These are phyloP conservation scores for Drosophila bunnanda DNA, from an alignment of 2,888 invertebrate species.

Conservation along the genomic window DNA sequence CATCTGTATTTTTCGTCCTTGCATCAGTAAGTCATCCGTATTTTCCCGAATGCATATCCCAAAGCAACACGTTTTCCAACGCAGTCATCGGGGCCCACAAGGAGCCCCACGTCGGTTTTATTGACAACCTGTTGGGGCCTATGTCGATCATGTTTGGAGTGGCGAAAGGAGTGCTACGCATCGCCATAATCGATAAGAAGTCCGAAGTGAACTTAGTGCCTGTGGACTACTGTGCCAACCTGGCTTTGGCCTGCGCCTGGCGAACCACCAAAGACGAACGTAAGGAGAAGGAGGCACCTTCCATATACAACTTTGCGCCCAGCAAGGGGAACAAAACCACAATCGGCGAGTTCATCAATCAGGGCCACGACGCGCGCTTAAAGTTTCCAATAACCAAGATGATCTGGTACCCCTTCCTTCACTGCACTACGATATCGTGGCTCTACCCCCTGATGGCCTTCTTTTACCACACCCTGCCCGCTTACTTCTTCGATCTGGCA, in stretches of 20 bases:
- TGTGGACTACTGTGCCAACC: slow-evolving; percentile 85
- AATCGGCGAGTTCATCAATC: slow-evolving; percentile 88
- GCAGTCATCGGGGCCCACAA: slow-evolving; percentile 82
- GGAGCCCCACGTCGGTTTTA: slow-evolving; percentile 88
- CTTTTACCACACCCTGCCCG: slow-evolving; percentile 88
- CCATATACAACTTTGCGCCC: slow-evolving; percentile 92
- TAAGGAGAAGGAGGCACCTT: slow-evolving; percentile 28
- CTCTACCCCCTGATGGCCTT: slow-evolving; percentile 85
- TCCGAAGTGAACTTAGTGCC: slow-evolving; percentile 84
- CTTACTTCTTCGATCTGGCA: slow-evolving; percentile 86
- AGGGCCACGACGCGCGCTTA: slow-evolving; percentile 83
- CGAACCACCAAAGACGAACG: slow-evolving; percentile 74
- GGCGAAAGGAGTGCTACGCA: slow-evolving; percentile 87
- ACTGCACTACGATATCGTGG: slow-evolving; percentile 84
- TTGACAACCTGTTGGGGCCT: slow-evolving; percentile 89
- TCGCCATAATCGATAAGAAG: slow-evolving; percentile 74
- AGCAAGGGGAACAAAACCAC: slow-evolving; percentile 91
- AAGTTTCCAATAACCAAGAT: slow-evolving; percentile 87
- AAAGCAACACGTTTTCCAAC: neutral
- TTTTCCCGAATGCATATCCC: neutral
- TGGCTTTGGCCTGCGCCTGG: slow-evolving; percentile 84
- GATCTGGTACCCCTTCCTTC: slow-evolving; percentile 88
- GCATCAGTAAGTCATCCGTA: slow-evolving; percentile 86
- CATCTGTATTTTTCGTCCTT: slow-evolving; percentile 88
- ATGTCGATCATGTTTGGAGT: slow-evolving; percentile 85